Base-by-base conservation (phyloP, 1,140 invertebrate genomes). In the Drosophila subobscura region DNA sequence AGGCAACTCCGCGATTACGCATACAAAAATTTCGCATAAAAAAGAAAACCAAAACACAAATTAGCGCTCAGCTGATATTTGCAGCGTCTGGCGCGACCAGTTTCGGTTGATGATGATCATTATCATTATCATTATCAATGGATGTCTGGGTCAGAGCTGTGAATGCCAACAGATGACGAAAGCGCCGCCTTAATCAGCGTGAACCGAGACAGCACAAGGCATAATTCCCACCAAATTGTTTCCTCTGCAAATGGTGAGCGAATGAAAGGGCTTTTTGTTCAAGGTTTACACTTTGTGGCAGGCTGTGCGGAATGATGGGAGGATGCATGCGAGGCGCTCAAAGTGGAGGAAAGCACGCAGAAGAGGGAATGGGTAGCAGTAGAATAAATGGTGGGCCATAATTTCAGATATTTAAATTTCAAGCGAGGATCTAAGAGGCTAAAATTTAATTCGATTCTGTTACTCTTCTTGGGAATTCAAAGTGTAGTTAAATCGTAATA, bases 11-110 rank as follows among this genome's bases (percentile, higher is more conserved):
- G 6, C 29, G 8, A 88, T 86, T 81, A 74, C 68, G 77, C 65
- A 86, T 77, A 73, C 45, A n/a, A n/a, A 44, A 37, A 55, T 51
- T 67, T 63, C 45, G 20, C 12, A 58, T 29, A 46, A 50, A 40
- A 53, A 51, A 49, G 3, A 5, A 2, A 70, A 78, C 5, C 46
- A 49, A 68, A 51, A 63, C 37, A 72, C 41, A 6, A 58, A 47
- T 51, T 49, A 40, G 55, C n/a, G 74, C 76, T 85, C 80, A 86
- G 81, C 80, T 86, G 81, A 79, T 80, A 63, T 60, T 71, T 59
- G 53, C 46, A 14, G 25, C 57, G 81, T 86, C 81, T 86, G 61
- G 81, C 41, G 20, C 59, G 54, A 49, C 56, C 47, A 46, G 37
- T 57, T 66, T 46, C 33, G 49, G 20, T 14, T 50, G 14, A 65